phyloP scores from a whole-genome alignment of 1,140 invertebrate genomes.

The Drosophila pandora region DNA sequence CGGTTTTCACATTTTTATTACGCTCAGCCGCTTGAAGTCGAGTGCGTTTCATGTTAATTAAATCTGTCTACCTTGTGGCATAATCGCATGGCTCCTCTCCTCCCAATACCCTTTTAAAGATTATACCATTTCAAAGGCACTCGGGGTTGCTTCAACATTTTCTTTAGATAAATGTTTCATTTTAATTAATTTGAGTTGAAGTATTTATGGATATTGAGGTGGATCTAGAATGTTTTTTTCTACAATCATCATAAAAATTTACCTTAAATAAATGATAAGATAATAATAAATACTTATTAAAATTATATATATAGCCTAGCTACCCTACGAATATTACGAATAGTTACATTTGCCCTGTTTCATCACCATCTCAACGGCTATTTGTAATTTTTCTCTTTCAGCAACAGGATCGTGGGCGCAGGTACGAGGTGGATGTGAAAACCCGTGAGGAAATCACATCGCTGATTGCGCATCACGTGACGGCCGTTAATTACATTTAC shows the following conservation, averaged over 20 bases:
- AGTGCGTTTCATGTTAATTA: conserved; percentile 41
- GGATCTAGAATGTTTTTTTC: too few species aligned
- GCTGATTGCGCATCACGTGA: conserved; percentile 98
- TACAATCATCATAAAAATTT: too few species aligned
- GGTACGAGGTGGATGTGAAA: conserved; percentile 89
- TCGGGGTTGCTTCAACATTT: not conserved
- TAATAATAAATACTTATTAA: too few species aligned
- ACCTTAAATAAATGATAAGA: too few species aligned
- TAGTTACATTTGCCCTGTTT: not conserved
- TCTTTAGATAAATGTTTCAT: not conserved
- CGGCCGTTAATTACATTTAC: conserved; percentile 99
- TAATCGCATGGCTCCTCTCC: not conserved
- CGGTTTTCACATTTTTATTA: conserved; percentile 67
- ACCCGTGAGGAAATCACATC: conserved; percentile 98
- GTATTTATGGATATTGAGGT: not conserved
- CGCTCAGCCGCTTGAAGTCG: conserved; percentile 26
- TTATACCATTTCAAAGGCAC: not conserved
- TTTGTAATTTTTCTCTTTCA: conserved; percentile 32
- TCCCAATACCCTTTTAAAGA: not conserved
- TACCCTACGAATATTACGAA: too few species aligned
- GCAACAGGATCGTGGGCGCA: conserved; percentile 86
- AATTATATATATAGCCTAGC: too few species aligned
- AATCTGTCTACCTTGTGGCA: conserved; percentile 22
- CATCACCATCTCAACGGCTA: not conserved
- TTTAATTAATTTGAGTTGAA: not conserved